Evolutionary conservation across 1,140 invertebrate genomes (phyloP), one percentile per base, ranked within the genome.

Genomic region (Aphelinus certus): DNA sequence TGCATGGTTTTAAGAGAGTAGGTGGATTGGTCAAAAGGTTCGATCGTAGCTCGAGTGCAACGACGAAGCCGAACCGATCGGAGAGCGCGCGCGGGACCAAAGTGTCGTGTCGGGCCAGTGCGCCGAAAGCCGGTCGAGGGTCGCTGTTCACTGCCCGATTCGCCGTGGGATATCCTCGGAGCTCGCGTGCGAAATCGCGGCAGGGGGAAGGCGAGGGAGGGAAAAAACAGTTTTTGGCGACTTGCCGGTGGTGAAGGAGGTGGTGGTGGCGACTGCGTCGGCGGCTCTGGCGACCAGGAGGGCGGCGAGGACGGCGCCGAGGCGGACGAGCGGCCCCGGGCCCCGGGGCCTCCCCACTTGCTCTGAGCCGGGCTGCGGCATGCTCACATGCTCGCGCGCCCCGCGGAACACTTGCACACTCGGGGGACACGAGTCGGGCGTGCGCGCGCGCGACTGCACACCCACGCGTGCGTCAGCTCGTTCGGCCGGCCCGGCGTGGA

Each of bases 401-500:
- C 26, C 26, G 26, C 26, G 26, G 26, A 26, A 26, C 26, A 26
- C 26, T 26, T 26, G 10, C 46, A 45, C 49, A n/a, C 65, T 46
- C 47, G 51, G 48, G 10, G 56, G 46, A 61, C 49, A 47, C 48
- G n/a, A 46, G 69, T 42, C 67, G 77, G 73, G 76, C 73, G 70
- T 76, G 5, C 77, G 62, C 74, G 76, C 73, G 58, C 61, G 64
- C 60, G 66, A 77, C 77, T 81, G 77, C 77, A 80, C 82, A 77
- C 80, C 79, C 80, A 81, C 43, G n/a, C 46, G 26, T 45, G 4
- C 71, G 57, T 51, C 58, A 55, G 66, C 26, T 26, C 26, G 26
- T 26, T 26, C 73, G 79, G 83, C 85, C 85, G 85, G 26, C 84
- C 82, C 83, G 80, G 85, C 86, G 86, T 84, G 83, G 84, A 87